These are phyloP conservation scores for Melopsittacus undulatus DNA, from an alignment of 2,797 vertebrate species.

Conservation along the genomic window DNA sequence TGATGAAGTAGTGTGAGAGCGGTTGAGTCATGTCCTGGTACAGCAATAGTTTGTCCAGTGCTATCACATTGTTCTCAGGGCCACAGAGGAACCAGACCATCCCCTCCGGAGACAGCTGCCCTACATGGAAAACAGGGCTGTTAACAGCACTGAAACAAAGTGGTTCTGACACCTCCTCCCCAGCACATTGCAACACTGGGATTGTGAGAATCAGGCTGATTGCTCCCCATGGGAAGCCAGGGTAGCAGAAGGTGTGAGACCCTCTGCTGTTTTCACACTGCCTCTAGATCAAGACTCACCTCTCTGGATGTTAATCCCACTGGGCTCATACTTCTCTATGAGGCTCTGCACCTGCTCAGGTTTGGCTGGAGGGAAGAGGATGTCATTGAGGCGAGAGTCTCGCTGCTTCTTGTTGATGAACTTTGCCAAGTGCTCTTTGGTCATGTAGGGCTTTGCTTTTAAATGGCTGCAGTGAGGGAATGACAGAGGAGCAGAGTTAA, in stretches of 20 bases:
- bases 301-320: slow-evolving; percentile 84
- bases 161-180: background rate
- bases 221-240: background rate
- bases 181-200: too few species aligned
- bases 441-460: slow-evolving; percentile 95
- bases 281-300: slow-evolving; percentile 75
- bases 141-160: background rate
- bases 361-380: slow-evolving; percentile 88
- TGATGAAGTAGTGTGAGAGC: slow-evolving; percentile 93
- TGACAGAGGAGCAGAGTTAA: background rate
- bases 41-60: slow-evolving; percentile 85
- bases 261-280: background rate
- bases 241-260: background rate
- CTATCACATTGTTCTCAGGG: slow-evolving; percentile 88
- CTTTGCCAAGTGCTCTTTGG: slow-evolving; percentile 91
- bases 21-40: slow-evolving; percentile 95
- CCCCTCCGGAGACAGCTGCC: slow-evolving; percentile 92
- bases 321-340: slow-evolving; percentile 95
- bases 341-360: slow-evolving; percentile 91
- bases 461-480: slow-evolving; percentile 80
- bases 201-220: background rate
- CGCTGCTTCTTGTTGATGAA: slow-evolving; percentile 97
- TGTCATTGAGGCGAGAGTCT: slow-evolving; percentile 91
- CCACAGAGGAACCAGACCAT: slow-evolving; percentile 92
- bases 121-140: slow-evolving; percentile 66